A percentile compares a stretch with the other conserved stretches of the same genome.
Conservation (phyloP, 2,797 vertebrate species). For the Malurus leucopterus region DNA sequence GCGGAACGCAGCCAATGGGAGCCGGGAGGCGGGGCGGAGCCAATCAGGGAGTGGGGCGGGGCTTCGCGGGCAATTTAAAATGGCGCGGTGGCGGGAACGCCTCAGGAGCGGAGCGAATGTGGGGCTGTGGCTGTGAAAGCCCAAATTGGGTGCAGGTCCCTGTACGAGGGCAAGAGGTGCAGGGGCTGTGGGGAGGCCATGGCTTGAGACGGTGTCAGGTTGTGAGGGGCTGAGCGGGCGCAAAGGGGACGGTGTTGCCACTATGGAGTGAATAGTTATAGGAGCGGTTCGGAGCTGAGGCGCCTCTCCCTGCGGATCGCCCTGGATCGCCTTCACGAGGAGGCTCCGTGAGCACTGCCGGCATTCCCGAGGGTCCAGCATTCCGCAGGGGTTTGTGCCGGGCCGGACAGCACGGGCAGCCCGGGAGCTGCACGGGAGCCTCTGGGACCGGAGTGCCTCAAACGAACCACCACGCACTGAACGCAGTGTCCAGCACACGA, state of each 20-base stretch:
- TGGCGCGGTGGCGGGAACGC: rapidly evolving
- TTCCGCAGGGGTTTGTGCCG: rapidly evolving
- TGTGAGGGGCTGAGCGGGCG: neutral
- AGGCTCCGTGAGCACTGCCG: neutral
- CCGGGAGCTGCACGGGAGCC: neutral
- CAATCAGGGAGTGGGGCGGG: neutral
- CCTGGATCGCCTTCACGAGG: neutral
- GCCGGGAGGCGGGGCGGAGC: rapidly evolving
- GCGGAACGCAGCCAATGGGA: neutral
- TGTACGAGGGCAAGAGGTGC: too few species aligned
- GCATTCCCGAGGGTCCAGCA: neutral
- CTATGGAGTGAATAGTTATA: rapidly evolving
- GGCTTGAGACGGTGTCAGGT: neutral
- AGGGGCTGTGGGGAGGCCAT: neutral
- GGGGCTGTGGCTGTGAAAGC: too few species aligned
- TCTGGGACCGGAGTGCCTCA: neutral
- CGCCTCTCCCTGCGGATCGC: neutral
- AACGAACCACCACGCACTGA: rapidly evolving
- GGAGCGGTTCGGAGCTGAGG: neutral
- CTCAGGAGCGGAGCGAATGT: rapidly evolving
- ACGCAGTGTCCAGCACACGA: neutral
- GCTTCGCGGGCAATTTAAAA: neutral
- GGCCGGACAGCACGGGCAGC: neutral
- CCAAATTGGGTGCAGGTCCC: too few species aligned
- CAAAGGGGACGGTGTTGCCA: rapidly evolving